Conservation (phyloP, 2,888 invertebrate species). For the Eupithecia centaureata region DNA sequence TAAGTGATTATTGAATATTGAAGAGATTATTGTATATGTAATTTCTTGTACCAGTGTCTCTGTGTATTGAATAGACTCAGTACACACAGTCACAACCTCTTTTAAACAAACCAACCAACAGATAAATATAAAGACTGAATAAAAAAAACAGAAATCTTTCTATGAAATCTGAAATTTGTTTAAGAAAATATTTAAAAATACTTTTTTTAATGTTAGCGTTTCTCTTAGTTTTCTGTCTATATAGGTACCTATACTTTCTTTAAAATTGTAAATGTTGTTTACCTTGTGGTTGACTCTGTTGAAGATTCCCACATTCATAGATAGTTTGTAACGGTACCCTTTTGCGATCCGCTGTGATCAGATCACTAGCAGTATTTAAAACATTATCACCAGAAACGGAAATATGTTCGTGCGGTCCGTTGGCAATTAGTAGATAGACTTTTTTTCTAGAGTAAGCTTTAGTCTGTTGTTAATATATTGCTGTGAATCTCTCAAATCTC, state of each 20-base stretch:
- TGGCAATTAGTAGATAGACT: too few species aligned
- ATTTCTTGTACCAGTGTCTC: too few species aligned
- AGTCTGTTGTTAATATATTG: background rate
- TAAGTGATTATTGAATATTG: too few species aligned
- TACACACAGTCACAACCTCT: too few species aligned
- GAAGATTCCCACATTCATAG: constrained; percentile 93
- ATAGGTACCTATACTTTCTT: background rate
- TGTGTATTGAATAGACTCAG: too few species aligned
- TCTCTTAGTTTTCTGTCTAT: background rate
- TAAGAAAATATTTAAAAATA: too few species aligned
- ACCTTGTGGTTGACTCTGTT: constrained; percentile 92
- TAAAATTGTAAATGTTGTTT: constrained; percentile 44
- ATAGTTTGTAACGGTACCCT: constrained; percentile 73
- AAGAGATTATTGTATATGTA: too few species aligned
- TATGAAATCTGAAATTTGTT: too few species aligned
- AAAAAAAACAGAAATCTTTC: too few species aligned
- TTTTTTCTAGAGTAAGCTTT: background rate
- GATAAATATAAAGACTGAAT: too few species aligned
- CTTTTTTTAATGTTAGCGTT: background rate
- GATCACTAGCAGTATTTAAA: constrained; percentile 24
- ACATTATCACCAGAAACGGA: constrained; percentile 16
- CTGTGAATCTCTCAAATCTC: too few species aligned
- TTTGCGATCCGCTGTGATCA: constrained; percentile 45
- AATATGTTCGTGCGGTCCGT: background rate
- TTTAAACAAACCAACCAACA: too few species aligned